Conservation (phyloP, 1,140 invertebrate species). For the Ceratina calcarata region DNA sequence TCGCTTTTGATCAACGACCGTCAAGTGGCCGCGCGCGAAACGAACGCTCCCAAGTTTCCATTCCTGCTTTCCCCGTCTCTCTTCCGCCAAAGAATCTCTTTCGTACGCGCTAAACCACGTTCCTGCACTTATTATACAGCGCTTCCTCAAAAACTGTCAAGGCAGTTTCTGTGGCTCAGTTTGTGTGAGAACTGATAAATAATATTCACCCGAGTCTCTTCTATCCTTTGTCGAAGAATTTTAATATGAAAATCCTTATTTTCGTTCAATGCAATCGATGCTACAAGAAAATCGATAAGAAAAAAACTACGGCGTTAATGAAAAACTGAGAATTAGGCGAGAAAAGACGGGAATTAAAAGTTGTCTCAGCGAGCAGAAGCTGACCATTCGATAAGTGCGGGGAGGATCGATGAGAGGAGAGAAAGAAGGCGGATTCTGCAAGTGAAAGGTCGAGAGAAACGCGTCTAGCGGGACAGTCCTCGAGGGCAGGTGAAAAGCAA, state of each 20-base stretch:
- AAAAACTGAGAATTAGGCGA: background rate
- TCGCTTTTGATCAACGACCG: constrained; percentile 48
- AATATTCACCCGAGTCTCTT: no score
- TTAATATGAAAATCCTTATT: no score
- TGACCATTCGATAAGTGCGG: constrained; percentile 7
- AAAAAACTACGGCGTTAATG: no score
- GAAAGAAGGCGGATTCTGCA: background rate
- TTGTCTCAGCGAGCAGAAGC: constrained; percentile 13
- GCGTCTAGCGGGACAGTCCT: background rate
- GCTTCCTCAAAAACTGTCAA: no score
- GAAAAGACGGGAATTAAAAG: constrained; percentile 1
- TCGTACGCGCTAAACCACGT: no score
- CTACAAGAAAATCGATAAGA: no score
- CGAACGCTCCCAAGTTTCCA: background rate
- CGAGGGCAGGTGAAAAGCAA: background rate
- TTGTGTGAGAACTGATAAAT: no score
- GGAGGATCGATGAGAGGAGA: no score
- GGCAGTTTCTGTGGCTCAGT: no score
- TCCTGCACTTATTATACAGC: no score
- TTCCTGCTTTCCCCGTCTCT: background rate
- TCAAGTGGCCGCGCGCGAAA: constrained; percentile 37
- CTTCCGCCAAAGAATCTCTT: background rate
- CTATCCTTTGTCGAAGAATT: no score
- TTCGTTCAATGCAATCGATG: no score
- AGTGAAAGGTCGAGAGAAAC: constrained; percentile 24